Evolutionary conservation across 2,888 invertebrate species (phyloP), one percentile per base, ranked within the genome.

Genomic region (Aporophyla nigra): DNA sequence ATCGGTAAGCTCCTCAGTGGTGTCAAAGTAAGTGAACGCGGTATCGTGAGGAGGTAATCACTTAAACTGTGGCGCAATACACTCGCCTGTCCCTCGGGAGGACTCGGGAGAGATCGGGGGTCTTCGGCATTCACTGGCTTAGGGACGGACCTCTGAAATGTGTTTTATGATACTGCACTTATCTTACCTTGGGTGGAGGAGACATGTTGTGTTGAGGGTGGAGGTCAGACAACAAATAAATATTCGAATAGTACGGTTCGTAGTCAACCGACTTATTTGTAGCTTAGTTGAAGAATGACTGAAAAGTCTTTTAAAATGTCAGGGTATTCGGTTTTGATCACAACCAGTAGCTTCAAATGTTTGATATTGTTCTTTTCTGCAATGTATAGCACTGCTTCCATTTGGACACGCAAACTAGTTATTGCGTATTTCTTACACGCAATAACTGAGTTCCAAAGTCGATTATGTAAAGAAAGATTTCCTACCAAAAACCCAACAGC

Each of bases 51-150:
- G 78, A 79, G 83, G 88, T 83, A 89, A 89, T 89, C 88, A 88
- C 88, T 88, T 88, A 88, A 82, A 83, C 80, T 72, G 73, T 71
- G 75, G 66, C 69, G 85, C 80, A 88, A 86, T 89, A 86, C 88
- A 83, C 86, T 86, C 74, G 71, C 49, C 27, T 7, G 65, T 74
- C 89, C 88, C 88, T 69, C 68, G 88, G 88, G 88, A 68, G 49
- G n/a, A 49, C 51, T 75, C 78, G 79, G 61, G 9, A 5, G 51
- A 12, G 40, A 46, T 68, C 78, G 70, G 67, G 53, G 43, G 33
- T 24, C 33, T 27, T 70, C 65, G 65, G 56, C 27, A 46, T 7
- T 43, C 49, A 33, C 68, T 24, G 49, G 14, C 61, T 19, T 63
- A 68, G 58, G 85, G 69, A 69, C 24, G n/a, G 54, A 72, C 43